Evolutionary conservation across 2,888 invertebrate species (phyloP), one percentile per base, ranked within the genome.

Genomic region (Xestia sexstrigata): DNA sequence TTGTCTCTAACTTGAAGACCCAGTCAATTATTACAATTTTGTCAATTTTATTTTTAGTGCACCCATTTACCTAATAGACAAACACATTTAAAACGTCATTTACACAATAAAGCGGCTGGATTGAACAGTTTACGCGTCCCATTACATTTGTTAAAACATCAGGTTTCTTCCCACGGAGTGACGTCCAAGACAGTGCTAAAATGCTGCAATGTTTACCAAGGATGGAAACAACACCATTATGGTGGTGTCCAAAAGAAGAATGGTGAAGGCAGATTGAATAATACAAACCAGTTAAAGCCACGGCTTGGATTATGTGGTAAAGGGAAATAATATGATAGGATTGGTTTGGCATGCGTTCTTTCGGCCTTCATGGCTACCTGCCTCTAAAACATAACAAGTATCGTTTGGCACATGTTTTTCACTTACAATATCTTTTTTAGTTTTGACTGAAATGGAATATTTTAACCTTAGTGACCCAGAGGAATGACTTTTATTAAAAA

Each of bases 121-220:
- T 88, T 83, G 83, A 87, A 83, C 76, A 73, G 82, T 84, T 78
- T 69, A 74, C 67, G 60, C 74, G 72, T 49, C 58, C 52, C 74
- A 80, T 72, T 83, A 76, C 70, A 81, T 83, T 81, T 84, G 72
- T 79, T 78, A 79, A 66, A 68, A 73, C 75, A 81, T 74, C 62
- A 77, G 69, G 69, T 75, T 74, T 67, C 74, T 89, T 89, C 89
- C 86, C 89, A 89, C 88, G 81, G 49, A 73, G 23, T 69, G 81
- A 81, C 83, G 69, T 74, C 47, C 23, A 60, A 62, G 78, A 73
- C 75, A 71, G 71, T 63, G 67, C 67, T 86, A 87, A 86, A 74
- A 86, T 76, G 83, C 71, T 79, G 82, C 89, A 67, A 55, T 49
- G n/a, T 39, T 23, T 58, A 65, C 52, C 20, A 49, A 58, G 45